Base-by-base conservation (phyloP, 2,888 invertebrate genomes). In the Mesoligia furuncula region DNA sequence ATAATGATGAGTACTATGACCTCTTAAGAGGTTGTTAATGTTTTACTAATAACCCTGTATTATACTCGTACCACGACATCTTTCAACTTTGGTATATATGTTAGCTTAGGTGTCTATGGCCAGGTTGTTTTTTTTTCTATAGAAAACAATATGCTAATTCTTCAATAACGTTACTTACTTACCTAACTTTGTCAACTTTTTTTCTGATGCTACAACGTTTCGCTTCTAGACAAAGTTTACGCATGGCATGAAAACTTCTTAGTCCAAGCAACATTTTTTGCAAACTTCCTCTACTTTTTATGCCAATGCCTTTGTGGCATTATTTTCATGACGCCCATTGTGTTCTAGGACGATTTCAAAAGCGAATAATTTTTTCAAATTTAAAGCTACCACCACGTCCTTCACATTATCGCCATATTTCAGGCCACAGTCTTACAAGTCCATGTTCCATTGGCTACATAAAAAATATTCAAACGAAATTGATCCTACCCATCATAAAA, bases 381-480 rank as follows among this genome's bases (percentile, higher is more conserved):
- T 77, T 15, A 68, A 80, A 81, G 54, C 70, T n/a, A 6, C 68
- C 81, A 85, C 80, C 81, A 85, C 80, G 80, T 87, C 39, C 13
- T 85, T 13, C 31, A 74, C 64, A 86, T 77, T 83, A 79, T 80
- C 87, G 89, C 87, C 81, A 67, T 67, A 77, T 74, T 80, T 75
- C 74, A 77, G 81, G 86, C 89, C 89, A n/a, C 77, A 65, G n/a
- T 79, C 77, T 80, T 72, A 81, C 75, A 39, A 75, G 42, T 75
- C 75, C 61, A 75, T 74, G 77, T 85, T 79, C 72, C 61, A 75
- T 69, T 76, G 75, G 83, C 79, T 77, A 84, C 67, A 80, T 75
- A 74, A 81, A 83, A 77, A 77, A 80, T 36, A 42, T 82, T 71
- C 84, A 85, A 73, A 78, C 83, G 64, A 90, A 87, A 87, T 79